Conservation (phyloP, 1,140 invertebrate genomes). For the Pissodes strobi region DNA sequence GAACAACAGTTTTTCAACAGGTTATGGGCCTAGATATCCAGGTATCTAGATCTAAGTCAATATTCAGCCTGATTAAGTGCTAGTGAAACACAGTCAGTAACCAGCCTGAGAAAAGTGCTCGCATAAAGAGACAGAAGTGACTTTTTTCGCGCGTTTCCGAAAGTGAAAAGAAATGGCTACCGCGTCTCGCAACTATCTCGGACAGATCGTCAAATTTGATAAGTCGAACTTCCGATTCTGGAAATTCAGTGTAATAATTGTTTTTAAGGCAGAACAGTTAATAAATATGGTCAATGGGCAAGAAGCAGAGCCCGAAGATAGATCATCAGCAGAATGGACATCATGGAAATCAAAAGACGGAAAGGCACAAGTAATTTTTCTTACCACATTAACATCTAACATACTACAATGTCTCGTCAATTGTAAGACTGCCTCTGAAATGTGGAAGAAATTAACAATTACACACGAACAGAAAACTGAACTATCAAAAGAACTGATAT, state of each 20-base stretch:
- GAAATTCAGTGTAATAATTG: constrained; percentile 6
- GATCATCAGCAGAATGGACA: constrained; percentile 9
- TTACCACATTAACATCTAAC: constrained; percentile 38
- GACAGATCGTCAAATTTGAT: constrained; percentile 10
- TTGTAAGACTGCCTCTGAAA: constrained; percentile 46
- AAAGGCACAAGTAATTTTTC: constrained; percentile 40
- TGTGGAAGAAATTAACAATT: constrained; percentile 50
- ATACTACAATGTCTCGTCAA: constrained; percentile 48
- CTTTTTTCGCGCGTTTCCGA: too few species aligned
- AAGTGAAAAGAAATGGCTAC: too few species aligned
- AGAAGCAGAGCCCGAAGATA: background rate
- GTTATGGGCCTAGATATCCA: too few species aligned
- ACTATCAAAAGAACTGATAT: background rate
- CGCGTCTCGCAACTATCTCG: too few species aligned
- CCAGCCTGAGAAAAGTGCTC: too few species aligned
- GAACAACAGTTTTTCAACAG: too few species aligned
- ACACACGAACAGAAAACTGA: constrained; percentile 50
- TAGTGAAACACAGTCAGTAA: too few species aligned
- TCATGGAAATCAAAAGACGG: constrained; percentile 32
- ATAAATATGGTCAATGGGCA: background rate
- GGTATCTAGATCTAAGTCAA: too few species aligned
- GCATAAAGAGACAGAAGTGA: too few species aligned
- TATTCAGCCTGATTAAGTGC: too few species aligned
- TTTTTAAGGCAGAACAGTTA: constrained; percentile 3
- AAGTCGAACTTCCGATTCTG: constrained; percentile 13